A percentile compares a stretch with the other conserved stretches of the same genome.
Evolutionary conservation across 2,888 invertebrate genomes (phyloP).

Genomic region (Mimas tiliae): DNA sequence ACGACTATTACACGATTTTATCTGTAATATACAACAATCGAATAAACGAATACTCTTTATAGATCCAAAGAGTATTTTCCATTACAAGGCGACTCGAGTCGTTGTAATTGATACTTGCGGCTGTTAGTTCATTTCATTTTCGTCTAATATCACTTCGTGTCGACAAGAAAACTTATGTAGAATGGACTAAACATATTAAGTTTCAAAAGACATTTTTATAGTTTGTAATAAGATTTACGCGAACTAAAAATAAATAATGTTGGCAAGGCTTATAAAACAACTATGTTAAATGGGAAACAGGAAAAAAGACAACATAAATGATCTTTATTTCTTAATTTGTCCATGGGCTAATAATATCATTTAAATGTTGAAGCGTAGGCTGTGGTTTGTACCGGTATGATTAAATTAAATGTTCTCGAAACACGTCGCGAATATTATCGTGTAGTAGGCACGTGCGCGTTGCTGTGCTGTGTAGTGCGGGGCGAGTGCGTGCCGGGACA

Average conservation of each 20-base stretch:
- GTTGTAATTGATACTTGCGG: constrained; percentile 56
- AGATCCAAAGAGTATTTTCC: constrained; percentile 45
- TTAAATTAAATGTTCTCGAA: constrained; percentile 50
- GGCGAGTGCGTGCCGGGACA: constrained; percentile 34
- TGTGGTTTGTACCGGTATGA: constrained; percentile 46
- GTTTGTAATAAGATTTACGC: neutral
- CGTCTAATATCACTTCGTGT: constrained; percentile 48
- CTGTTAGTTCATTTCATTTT: constrained; percentile 50
- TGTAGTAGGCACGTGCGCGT: constrained; percentile 37
- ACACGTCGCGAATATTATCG: constrained; percentile 31
- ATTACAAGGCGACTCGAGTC: constrained; percentile 56
- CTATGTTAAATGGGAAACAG: constrained; percentile 11
- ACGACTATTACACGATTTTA: constrained; percentile 63
- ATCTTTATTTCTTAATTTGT: constrained; percentile 24
- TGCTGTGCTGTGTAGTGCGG: neutral
- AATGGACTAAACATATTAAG: constrained; percentile 11
- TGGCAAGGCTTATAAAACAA: constrained; percentile 1
- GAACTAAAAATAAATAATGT: constrained; percentile 4
- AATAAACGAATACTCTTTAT: constrained; percentile 63
- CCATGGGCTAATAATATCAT: constrained; percentile 36
- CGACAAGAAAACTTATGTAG: constrained; percentile 47
- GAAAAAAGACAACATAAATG: constrained; percentile 11
- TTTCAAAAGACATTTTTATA: neutral
- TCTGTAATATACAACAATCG: constrained; percentile 59
- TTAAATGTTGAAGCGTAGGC: constrained; percentile 37